Conservation (phyloP, 2,888 invertebrate species). For the Pandemis heparana region DNA sequence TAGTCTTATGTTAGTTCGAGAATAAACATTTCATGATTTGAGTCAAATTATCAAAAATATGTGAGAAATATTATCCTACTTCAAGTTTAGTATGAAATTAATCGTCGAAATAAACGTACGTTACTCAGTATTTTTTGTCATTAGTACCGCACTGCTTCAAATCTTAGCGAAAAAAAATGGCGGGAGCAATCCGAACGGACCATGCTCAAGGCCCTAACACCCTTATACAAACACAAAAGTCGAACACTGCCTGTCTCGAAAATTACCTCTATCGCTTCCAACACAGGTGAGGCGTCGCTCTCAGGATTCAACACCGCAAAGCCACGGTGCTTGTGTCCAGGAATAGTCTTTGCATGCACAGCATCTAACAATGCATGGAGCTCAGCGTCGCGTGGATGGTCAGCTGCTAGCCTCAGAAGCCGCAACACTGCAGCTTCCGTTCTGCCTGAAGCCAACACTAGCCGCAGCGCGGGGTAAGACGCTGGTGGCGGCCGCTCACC, state of each 20-base stretch:
- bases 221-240: too few species aligned
- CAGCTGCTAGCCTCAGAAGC: constrained; percentile 87
- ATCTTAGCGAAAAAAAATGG: too few species aligned
- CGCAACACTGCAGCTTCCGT: constrained; percentile 91
- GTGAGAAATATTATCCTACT: too few species aligned
- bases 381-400: constrained; percentile 88
- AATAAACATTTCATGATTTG: too few species aligned
- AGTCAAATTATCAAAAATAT: too few species aligned
- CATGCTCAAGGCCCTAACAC: too few species aligned
- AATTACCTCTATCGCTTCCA: constrained; percentile 52
- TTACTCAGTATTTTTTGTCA: too few species aligned
- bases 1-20: neutral
- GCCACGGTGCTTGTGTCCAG: constrained; percentile 93
- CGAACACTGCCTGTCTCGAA: too few species aligned
- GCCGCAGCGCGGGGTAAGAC: constrained; percentile 82
- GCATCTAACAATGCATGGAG: constrained; percentile 91
- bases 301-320: constrained; percentile 88
- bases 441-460: constrained; percentile 93
- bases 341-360: constrained; percentile 89
- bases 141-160: too few species aligned
- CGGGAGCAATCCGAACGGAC: too few species aligned
- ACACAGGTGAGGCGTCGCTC: neutral
- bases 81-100: too few species aligned
- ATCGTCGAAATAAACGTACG: too few species aligned
- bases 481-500: constrained; percentile 84